phyloP scores from a whole-genome alignment of 2,888 invertebrate genomes.

The Flexamia atlantica region DNA sequence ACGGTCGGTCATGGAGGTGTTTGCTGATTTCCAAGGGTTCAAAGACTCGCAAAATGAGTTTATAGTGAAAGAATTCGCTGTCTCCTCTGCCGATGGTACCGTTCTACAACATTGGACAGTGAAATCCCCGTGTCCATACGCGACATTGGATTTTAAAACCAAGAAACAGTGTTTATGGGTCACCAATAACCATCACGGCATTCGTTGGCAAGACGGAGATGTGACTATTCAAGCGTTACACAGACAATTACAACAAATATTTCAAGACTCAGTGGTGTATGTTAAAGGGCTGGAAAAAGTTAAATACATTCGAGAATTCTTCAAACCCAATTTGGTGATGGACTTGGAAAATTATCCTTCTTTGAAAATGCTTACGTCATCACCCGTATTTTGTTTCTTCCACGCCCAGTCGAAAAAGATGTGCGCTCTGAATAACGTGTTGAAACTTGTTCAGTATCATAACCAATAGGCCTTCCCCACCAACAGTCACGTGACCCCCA shows the following conservation, averaged over 20 bases:
- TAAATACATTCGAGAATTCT: constrained; percentile 9
- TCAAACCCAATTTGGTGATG: neutral
- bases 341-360: constrained; percentile 6
- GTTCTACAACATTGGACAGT: constrained; percentile 22
- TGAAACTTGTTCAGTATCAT: constrained; percentile 25
- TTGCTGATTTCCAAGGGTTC: constrained; percentile 1
- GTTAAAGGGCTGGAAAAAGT: constrained; percentile 19
- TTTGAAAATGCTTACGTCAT: neutral
- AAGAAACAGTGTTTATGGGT: constrained; percentile 14
- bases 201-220: neutral
- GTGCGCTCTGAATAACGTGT: constrained; percentile 20
- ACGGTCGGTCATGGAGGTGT: neutral
- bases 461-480: constrained; percentile 10
- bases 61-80: constrained; percentile 3
- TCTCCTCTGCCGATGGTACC: neutral
- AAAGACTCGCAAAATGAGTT: constrained; percentile 4
- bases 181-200: neutral
- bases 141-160: neutral
- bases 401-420: neutral
- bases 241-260: neutral
- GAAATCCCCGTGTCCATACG: neutral
- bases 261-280: neutral
- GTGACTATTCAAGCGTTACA: neutral
- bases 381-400: neutral
- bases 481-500: too few relatives aligned